phyloP scores from a whole-genome alignment of 2,888 invertebrate species.

The Artemia sinica region DNA sequence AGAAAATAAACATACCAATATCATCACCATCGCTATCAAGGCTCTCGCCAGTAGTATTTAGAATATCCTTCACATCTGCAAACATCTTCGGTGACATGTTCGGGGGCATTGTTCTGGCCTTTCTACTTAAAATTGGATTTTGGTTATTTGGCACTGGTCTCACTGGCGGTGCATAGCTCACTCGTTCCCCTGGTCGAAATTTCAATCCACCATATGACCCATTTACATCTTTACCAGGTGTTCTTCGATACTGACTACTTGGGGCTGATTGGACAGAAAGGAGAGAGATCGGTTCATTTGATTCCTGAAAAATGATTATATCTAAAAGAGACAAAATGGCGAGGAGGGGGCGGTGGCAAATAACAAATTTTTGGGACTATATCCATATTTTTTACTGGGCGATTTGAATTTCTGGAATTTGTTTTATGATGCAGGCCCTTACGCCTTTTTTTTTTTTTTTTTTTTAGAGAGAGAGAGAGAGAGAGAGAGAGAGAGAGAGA shows the following conservation, averaged over 20 bases:
- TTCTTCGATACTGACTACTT: neutral
- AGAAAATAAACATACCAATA: neutral
- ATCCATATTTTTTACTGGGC: too few relatives aligned
- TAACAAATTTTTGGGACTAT: too few relatives aligned
- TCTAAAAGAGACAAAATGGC: too few relatives aligned
- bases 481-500: too few relatives aligned
- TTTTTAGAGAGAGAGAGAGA: too few relatives aligned
- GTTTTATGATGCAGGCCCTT: too few relatives aligned
- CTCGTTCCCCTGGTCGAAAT: conserved; percentile 1
- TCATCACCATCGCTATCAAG: conserved; percentile 7
- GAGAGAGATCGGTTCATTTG: neutral
- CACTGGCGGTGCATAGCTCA: neutral
- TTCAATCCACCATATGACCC: neutral
- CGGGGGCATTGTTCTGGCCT: conserved; percentile 10
- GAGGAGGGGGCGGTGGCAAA: too few relatives aligned
- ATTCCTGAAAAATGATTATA: neutral
- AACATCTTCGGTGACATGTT: conserved; percentile 8
- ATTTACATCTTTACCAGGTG: neutral
- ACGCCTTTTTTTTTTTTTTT: too few relatives aligned
- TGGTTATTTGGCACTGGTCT: neutral
- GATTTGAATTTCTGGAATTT: too few relatives aligned
- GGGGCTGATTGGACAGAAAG: neutral
- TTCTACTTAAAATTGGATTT: neutral
- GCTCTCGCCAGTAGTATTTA: neutral
- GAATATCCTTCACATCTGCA: conserved; percentile 8